Percentiles rank a stretch among this genome's conserved stretches.
Conservation (phyloP, 2,113 vertebrate genomes). For the Tychaedon coryphoeus region DNA sequence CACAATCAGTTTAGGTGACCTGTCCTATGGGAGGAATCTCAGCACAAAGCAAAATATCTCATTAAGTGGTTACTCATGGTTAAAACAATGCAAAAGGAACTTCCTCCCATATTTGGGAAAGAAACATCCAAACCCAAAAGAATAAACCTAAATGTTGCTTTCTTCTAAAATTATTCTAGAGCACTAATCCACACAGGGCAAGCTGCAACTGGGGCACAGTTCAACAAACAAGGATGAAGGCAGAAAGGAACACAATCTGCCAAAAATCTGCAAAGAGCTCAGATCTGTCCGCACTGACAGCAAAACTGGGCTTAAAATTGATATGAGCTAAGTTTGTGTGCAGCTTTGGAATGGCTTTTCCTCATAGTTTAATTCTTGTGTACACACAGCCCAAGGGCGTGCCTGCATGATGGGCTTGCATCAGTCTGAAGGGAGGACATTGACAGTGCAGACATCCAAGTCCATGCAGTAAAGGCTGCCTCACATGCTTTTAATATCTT, state of each 20-base stretch:
- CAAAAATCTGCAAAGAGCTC: not conserved
- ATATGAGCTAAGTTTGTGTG: not conserved
- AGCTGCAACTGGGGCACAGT: not conserved
- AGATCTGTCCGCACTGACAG: not conserved
- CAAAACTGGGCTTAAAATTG: not conserved
- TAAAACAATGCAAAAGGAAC: not conserved
- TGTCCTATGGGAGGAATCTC: not conserved
- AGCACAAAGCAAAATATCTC: not conserved
- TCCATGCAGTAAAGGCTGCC: not conserved
- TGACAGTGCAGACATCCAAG: conserved; percentile 17
- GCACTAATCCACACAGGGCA: not conserved
- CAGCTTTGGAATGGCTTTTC: not conserved
- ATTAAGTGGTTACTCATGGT: not conserved
- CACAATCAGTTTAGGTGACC: not conserved
- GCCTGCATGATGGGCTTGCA: conserved; percentile 9
- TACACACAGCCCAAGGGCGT: conserved; percentile 10
- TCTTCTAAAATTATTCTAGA: not conserved
- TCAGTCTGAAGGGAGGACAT: not conserved
- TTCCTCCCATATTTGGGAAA: not conserved
- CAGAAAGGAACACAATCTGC: not conserved
- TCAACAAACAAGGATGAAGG: not conserved
- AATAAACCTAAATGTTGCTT: not conserved
- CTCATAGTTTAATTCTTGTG: not conserved
- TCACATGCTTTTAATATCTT: not conserved
- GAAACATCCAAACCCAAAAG: not conserved